Percentiles rank a stretch among this genome's conserved stretches.
Conservation (phyloP, 2,113 vertebrate species). For the Ptychochromis oligacanthus region DNA sequence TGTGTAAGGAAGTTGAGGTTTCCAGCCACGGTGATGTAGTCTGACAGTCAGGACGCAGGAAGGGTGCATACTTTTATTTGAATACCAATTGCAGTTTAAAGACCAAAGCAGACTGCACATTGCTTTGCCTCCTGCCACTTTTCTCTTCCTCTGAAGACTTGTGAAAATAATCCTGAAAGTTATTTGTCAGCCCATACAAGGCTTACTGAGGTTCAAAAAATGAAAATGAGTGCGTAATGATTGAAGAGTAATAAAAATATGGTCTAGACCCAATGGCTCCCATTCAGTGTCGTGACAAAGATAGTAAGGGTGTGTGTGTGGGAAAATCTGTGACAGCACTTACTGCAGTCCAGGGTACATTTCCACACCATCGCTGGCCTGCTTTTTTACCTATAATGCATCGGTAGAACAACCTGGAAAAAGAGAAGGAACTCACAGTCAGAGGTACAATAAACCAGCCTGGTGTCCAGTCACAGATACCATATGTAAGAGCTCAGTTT, state of each 20-base stretch:
- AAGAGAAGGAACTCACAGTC: neutral
- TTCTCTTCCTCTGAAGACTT: too few relatives aligned
- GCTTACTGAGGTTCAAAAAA: too few relatives aligned
- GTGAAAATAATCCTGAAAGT: too few relatives aligned
- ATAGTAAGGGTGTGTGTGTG: neutral
- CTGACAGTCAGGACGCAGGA: too few relatives aligned
- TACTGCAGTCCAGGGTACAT: slow-evolving; percentile 85
- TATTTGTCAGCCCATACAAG: too few relatives aligned
- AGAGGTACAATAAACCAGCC: neutral
- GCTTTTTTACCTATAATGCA: slow-evolving; percentile 83
- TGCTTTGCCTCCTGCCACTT: too few relatives aligned
- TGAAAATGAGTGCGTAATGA: too few relatives aligned
- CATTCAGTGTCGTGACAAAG: neutral
- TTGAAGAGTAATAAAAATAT: neutral
- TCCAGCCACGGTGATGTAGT: too few relatives aligned
- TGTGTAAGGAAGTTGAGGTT: too few relatives aligned
- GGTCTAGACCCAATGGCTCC: neutral
- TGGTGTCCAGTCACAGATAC: neutral
- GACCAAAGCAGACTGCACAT: too few relatives aligned
- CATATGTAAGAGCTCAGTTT: neutral
- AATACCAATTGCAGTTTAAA: too few relatives aligned
- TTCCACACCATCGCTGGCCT: slow-evolving; percentile 90
- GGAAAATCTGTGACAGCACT: slow-evolving; percentile 15
- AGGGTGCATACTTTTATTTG: too few relatives aligned
- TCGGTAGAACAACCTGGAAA: slow-evolving; percentile 87